phyloP scores from a whole-genome alignment of 2,113 vertebrate species.

The Falco punctatus region DNA sequence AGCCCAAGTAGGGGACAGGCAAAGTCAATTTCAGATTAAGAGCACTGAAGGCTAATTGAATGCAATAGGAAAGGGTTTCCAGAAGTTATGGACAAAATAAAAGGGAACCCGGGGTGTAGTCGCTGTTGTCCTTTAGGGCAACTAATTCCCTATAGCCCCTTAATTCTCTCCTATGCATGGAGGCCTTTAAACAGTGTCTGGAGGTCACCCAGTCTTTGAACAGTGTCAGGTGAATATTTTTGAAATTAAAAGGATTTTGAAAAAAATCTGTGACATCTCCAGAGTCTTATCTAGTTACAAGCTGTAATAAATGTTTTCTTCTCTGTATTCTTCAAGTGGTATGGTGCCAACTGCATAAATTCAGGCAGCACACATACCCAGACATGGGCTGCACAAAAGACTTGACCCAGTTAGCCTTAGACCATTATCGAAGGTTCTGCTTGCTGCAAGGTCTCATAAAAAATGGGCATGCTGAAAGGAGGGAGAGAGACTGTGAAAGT shows the following conservation, averaged over 20 bases:
- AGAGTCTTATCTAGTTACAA: background rate
- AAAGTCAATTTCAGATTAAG: conserved; percentile 1
- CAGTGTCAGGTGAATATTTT: background rate
- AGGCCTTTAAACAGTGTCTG: background rate
- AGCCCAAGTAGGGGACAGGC: background rate
- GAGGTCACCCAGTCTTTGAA: background rate
- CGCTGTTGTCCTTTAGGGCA: background rate
- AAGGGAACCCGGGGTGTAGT: background rate
- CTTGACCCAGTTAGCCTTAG: background rate
- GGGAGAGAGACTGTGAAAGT: background rate
- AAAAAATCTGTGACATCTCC: background rate
- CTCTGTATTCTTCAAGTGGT: background rate
- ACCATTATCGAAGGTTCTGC: background rate
- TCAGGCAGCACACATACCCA: background rate
- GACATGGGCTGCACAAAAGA: background rate
- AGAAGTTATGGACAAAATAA: background rate
- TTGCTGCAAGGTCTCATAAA: background rate
- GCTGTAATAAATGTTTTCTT: background rate
- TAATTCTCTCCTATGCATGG: background rate
- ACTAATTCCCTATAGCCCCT: background rate
- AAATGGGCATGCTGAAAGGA: background rate
- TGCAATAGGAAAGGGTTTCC: background rate
- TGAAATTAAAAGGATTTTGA: background rate
- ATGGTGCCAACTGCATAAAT: background rate
- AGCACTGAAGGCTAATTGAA: background rate